Evolutionary conservation across 2,888 invertebrate species (phyloP).

Genomic region (Herminia tarsipennalis): DNA sequence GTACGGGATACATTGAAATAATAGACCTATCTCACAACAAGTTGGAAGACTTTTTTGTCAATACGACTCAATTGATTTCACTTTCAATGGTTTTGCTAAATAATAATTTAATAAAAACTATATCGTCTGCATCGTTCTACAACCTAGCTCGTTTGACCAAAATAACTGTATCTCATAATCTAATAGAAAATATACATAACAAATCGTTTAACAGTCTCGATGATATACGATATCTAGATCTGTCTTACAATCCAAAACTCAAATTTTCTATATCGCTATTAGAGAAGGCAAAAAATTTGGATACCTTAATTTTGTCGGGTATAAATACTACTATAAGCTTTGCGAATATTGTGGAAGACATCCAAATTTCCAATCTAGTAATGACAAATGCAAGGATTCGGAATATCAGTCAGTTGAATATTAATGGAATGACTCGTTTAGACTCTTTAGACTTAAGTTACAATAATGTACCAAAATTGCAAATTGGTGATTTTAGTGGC

Average conservation of each 20-base stretch:
- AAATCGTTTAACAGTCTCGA: constrained; percentile 47
- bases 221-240: constrained; percentile 54
- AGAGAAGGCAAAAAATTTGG: constrained; percentile 38
- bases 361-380: constrained; percentile 43
- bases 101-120: constrained; percentile 55
- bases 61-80: constrained; percentile 54
- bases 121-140: constrained; percentile 44
- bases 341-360: constrained; percentile 21
- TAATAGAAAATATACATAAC: constrained; percentile 42
- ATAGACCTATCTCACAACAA: constrained; percentile 68
- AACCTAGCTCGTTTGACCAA: constrained; percentile 45
- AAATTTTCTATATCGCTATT: constrained; percentile 44
- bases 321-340: constrained; percentile 47
- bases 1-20: constrained; percentile 53
- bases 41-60: constrained; percentile 55
- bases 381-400: constrained; percentile 50
- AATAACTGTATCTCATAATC: constrained; percentile 55
- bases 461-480: constrained; percentile 53
- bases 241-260: constrained; percentile 61
- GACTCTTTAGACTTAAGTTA: constrained; percentile 49
- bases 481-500: constrained; percentile 50
- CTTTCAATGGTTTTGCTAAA: constrained; percentile 53
- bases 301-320: constrained; percentile 55
- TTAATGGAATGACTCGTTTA: constrained; percentile 47
- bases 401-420: constrained; percentile 48